Evolutionary conservation across 2,888 invertebrate species (phyloP), one percentile per base, ranked within the genome.

Genomic region (Petrolisthes cinctipes): DNA sequence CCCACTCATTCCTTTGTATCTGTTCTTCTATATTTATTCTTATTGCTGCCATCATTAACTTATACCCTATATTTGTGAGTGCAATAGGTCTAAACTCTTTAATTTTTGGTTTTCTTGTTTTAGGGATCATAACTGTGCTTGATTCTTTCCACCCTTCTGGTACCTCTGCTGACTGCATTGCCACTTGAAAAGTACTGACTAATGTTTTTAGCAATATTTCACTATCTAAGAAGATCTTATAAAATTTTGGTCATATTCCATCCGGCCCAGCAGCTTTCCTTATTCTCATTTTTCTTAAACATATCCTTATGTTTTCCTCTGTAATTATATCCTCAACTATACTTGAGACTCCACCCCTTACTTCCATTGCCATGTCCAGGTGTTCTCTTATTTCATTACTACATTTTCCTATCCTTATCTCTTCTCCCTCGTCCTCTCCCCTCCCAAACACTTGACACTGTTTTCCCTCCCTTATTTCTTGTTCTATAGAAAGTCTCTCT

Each of bases 21-120:
- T 76, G 76, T 51, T 76, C 76, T 76, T 76, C 53, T 37, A 37
- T 76, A 37, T 51, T 51, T 51, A 76, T 37, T n/a, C 76, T 76
- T 76, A 37, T 14, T 53, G 51, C 51, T 37, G 76, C 76, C 76
- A 53, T 76, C 51, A 51, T 51, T 76, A 76, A 5, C 51, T 76
- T 76, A 51, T 76, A 76, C 5, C 76, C 76, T 76, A 37, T 51
- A 53, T 76, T 76, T 37, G 76, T 76, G 7, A 76, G 53, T 51
- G 53, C 76, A 37, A 53, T 76, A 14, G 76, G 76, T 76, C 76
- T 51, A 53, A 37, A 76, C 51, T 76, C 37, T 14, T 76, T 37
- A 76, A 76, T n/a, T 76, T 76, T 76, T 37, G 76, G 76, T 51
- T 76, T 76, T n/a, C 76, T 76, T 14, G 23, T 76, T 51, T 76